These are phyloP conservation scores for Rhynchopsitta pachyrhyncha DNA, from an alignment of 2,113 vertebrate genomes.

Conservation along the genomic window DNA sequence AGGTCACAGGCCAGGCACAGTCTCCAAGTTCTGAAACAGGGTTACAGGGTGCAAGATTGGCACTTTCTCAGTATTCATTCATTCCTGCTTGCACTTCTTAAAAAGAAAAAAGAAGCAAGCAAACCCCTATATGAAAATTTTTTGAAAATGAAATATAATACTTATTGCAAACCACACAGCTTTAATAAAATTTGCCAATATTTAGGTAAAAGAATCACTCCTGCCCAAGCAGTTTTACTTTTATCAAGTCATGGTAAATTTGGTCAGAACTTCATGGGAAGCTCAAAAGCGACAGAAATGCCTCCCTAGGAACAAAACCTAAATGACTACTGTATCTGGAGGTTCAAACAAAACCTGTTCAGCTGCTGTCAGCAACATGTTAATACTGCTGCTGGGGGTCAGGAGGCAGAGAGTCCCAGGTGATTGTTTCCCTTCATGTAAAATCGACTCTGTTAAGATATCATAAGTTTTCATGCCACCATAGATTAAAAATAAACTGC, in stretches of 20 bases:
- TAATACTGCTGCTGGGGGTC: background rate
- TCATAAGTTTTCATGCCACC: rapidly evolving
- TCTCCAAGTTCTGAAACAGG: background rate
- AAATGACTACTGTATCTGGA: background rate
- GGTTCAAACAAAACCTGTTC: background rate
- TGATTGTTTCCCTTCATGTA: background rate
- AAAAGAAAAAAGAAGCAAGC: background rate
- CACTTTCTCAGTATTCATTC: background rate
- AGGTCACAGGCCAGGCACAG: background rate
- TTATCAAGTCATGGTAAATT: background rate
- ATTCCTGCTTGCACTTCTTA: background rate
- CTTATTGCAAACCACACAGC: background rate
- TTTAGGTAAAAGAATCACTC: background rate
- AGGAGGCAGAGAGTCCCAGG: background rate
- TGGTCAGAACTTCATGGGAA: background rate
- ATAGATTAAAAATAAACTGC: background rate
- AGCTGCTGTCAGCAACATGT: background rate
- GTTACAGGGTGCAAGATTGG: background rate
- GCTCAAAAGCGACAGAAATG: background rate
- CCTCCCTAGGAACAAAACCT: background rate
- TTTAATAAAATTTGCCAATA: background rate
- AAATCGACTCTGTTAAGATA: background rate
- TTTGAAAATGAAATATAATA: background rate
- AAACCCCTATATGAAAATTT: background rate
- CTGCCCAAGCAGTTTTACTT: background rate